A percentile compares a stretch with the other conserved stretches of the same genome.
Conservation (phyloP, 2,888 invertebrate species). For the Sphecodes monilicornis region DNA sequence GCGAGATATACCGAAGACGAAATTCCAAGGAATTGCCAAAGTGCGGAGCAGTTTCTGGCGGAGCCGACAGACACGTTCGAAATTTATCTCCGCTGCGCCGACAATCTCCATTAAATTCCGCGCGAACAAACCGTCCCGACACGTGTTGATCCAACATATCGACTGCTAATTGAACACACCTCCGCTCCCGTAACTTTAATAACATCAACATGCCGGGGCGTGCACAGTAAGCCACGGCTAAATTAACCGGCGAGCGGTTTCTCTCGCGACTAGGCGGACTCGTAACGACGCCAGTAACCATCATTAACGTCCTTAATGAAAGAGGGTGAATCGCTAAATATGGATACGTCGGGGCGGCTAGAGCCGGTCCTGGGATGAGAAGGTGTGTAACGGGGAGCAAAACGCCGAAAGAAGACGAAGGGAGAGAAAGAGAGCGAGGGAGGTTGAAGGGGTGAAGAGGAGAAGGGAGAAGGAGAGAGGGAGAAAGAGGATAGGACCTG, state of each 20-base stretch:
- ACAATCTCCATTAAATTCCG: conserved; percentile 50
- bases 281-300: conserved; percentile 68
- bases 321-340: conserved; percentile 78
- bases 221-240: conserved; percentile 53
- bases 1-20: no score
- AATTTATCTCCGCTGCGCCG: background rate
- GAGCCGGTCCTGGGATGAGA: background rate
- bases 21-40: background rate
- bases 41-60: background rate
- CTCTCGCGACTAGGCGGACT: conserved; percentile 38
- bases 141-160: conserved; percentile 47
- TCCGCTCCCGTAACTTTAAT: conserved; percentile 55
- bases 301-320: conserved; percentile 79
- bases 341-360: conserved; percentile 62
- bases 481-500: conserved; percentile 1
- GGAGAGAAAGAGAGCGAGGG: background rate
- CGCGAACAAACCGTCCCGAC: conserved; percentile 51
- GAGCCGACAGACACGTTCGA: background rate
- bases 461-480: no score
- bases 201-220: conserved; percentile 56
- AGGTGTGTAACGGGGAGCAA: background rate
- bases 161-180: conserved; percentile 62
- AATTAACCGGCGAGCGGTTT: conserved; percentile 55
- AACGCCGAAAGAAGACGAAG: conserved; percentile 19
- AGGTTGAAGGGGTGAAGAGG: no score